Conservation (phyloP, 1,140 invertebrate species). For the Oryzaephilus surinamensis region DNA sequence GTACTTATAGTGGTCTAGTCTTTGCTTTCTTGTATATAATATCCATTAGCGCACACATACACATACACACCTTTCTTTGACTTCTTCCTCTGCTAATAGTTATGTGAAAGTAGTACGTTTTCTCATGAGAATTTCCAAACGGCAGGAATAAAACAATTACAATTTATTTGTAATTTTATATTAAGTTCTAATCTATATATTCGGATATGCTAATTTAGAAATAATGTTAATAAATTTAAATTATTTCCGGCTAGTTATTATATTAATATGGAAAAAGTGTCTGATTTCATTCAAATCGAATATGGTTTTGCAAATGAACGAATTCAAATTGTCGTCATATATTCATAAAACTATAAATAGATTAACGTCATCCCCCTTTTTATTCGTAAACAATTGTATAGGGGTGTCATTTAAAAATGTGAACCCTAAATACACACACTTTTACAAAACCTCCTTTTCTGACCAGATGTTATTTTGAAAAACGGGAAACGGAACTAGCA, state of each 20-base stretch:
- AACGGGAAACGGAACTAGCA: conserved; percentile 19
- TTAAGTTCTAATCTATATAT: too few species aligned
- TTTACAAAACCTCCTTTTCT: too few species aligned
- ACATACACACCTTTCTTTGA: conserved; percentile 6
- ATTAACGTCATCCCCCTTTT: conserved; percentile 1
- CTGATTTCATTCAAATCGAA: too few species aligned
- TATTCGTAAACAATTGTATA: conserved; percentile 8
- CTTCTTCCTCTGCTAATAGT: too few species aligned
- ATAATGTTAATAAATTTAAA: too few species aligned
- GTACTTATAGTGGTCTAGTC: background rate
- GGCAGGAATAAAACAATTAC: background rate
- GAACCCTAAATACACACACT: conserved; percentile 5
- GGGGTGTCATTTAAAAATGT: conserved; percentile 1
- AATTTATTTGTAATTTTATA: too few species aligned
- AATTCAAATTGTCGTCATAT: too few species aligned
- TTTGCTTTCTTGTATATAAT: background rate
- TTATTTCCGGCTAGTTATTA: too few species aligned
- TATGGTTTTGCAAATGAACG: too few species aligned
- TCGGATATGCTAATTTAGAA: too few species aligned
- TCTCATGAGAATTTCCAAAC: conserved; percentile 8
- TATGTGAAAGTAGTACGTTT: too few species aligned
- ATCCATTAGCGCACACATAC: conserved; percentile 5
- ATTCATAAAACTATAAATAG: conserved; percentile 12
- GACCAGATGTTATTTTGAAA: conserved; percentile 14
- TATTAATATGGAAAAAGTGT: too few species aligned